Evolutionary conservation across 2,113 vertebrate genomes (phyloP).

Genomic region (Melospiza georgiana): DNA sequence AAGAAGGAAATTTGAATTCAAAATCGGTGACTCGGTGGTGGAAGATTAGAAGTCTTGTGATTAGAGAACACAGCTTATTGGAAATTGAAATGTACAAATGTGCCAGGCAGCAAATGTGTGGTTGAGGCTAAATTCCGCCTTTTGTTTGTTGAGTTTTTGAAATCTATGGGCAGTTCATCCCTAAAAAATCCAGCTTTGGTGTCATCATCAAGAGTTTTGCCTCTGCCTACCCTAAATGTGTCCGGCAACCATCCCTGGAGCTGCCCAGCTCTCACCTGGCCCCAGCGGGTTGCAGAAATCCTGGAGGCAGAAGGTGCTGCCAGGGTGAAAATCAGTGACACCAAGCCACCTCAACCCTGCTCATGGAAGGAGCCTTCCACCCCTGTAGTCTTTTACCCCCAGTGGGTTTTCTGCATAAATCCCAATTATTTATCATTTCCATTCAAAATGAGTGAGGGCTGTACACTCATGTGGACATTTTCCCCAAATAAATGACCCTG

Average conservation of each 20-base stretch:
- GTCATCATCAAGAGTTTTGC: background rate
- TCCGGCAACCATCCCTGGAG: background rate
- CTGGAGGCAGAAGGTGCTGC: background rate
- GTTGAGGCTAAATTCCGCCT: background rate
- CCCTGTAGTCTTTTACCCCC: background rate
- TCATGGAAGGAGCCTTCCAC: background rate
- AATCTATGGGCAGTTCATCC: background rate
- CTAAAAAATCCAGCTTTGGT: rapidly evolving
- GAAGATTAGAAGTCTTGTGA: slow-evolving; percentile 79
- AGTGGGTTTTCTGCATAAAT: background rate
- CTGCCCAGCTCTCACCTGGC: background rate
- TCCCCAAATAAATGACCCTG: slow-evolving; percentile 45
- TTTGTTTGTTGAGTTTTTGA: background rate
- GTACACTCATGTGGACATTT: background rate
- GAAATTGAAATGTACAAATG: slow-evolving; percentile 78
- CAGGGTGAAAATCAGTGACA: background rate
- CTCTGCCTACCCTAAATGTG: background rate
- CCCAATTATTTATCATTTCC: slow-evolving; percentile 38
- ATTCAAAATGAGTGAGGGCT: background rate
- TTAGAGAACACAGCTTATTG: slow-evolving; percentile 71
- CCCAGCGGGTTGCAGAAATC: background rate
- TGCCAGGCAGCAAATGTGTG: slow-evolving; percentile 65
- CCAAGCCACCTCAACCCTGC: background rate
- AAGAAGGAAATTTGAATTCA: slow-evolving; percentile 81
- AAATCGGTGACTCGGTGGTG: slow-evolving; percentile 70